A percentile compares a stretch with the other conserved stretches of the same genome.
These are phyloP conservation scores for Anneissia japonica DNA, from an alignment of 35 echinoderm and acorn worm genomes.

Conservation along the genomic window DNA sequence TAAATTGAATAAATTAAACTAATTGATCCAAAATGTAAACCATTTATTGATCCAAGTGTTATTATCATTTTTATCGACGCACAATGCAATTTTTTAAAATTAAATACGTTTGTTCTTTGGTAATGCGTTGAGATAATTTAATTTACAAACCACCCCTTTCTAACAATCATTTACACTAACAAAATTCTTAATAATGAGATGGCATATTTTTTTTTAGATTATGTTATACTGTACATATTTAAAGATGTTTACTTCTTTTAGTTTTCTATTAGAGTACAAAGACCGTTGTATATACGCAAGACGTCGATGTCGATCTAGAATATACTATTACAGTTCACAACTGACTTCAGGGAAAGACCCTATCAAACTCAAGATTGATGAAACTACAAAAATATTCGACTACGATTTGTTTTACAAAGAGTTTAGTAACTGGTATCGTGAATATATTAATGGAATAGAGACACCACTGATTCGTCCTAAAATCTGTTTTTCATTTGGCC, in stretches of 20 bases:
- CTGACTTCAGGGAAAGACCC: background rate
- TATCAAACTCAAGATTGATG: background rate
- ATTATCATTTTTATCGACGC: too few relatives aligned
- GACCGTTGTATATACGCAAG: background rate
- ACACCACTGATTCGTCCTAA: background rate
- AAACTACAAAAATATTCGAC: background rate
- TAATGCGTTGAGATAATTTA: too few relatives aligned
- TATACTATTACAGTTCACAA: background rate
- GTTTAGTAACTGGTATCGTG: background rate
- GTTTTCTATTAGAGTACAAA: background rate
- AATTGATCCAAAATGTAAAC: too few relatives aligned
- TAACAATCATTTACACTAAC: too few relatives aligned
- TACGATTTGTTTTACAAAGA: background rate
- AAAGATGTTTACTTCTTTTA: background rate
- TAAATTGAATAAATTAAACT: too few relatives aligned
- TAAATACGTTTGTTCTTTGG: too few relatives aligned
- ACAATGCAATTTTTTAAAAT: too few relatives aligned
- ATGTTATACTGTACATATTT: too few relatives aligned
- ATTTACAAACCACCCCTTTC: too few relatives aligned
- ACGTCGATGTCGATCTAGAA: background rate
- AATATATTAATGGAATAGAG: background rate
- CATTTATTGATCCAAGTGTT: too few relatives aligned
- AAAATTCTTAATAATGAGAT: too few relatives aligned
- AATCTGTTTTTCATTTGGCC: background rate
- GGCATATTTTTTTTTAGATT: too few relatives aligned